phyloP scores from a whole-genome alignment of 2,797 vertebrate genomes.

The Poeciliopsis infans region DNA sequence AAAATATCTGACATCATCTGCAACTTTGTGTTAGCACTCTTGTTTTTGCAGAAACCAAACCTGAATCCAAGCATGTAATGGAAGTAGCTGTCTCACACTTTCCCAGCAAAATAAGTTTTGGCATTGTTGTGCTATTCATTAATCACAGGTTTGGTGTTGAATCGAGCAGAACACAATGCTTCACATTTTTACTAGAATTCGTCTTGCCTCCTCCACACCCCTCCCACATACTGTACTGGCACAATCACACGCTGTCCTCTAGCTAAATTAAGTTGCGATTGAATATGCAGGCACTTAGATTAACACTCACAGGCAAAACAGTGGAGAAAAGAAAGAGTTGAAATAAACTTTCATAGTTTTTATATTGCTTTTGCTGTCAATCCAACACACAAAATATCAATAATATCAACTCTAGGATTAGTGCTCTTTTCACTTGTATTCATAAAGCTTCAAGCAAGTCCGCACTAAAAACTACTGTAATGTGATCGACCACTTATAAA shows the following conservation, averaged over 20 bases:
- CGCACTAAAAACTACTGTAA: not conserved
- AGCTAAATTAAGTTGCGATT: conserved; percentile 53
- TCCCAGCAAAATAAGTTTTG: conserved; percentile 62
- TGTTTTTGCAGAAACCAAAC: conserved; percentile 21
- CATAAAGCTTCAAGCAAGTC: not conserved
- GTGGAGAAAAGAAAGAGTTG: not conserved
- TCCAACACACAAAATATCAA: not conserved
- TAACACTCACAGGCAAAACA: conserved; percentile 18
- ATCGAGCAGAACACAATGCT: conserved; percentile 66
- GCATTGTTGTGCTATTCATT: conserved; percentile 65
- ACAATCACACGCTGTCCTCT: conserved; percentile 64
- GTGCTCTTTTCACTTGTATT: not conserved
- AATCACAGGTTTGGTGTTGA: conserved; percentile 70
- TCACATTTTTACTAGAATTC: conserved; percentile 63
- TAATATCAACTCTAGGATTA: not conserved
- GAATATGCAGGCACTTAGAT: not conserved
- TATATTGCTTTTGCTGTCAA: not conserved
- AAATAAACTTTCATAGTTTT: not conserved
- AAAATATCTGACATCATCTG: conserved; percentile 19
- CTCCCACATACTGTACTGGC: conserved; percentile 57
- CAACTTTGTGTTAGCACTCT: conserved; percentile 3
- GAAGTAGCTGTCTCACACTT: conserved; percentile 64
- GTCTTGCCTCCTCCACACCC: conserved; percentile 59
- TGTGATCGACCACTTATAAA: not conserved
- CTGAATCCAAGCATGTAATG: conserved; percentile 45